Evolutionary conservation across 2,797 vertebrate genomes (phyloP).

Genomic region (Falco peregrinus): DNA sequence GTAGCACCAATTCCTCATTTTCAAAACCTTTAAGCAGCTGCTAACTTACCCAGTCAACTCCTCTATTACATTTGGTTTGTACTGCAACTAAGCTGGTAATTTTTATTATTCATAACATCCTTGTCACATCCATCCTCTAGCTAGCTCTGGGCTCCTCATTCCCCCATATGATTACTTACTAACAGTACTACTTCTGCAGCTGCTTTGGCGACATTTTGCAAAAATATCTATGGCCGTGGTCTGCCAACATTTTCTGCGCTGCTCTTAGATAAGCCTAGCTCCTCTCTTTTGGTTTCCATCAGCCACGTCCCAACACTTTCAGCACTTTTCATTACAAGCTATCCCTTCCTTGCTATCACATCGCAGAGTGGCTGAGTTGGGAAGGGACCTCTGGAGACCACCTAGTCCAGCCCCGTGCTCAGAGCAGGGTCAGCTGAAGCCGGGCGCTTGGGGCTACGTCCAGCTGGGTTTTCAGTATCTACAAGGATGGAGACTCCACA

Average conservation of each 20-base stretch:
- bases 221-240: neutral
- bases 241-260: neutral
- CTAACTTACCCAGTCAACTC: neutral
- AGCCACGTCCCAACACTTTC: neutral
- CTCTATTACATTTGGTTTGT: neutral
- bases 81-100: neutral
- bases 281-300: neutral
- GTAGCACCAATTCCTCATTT: neutral
- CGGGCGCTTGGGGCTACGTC: neutral
- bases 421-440: neutral
- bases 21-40: neutral
- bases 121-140: neutral
- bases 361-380: neutral
- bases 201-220: neutral
- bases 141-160: neutral
- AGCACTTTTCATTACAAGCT: neutral
- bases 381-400: neutral
- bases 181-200: neutral
- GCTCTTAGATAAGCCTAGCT: neutral
- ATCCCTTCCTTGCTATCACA: neutral
- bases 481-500: neutral
- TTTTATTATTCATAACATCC: neutral
- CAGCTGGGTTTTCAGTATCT: neutral
- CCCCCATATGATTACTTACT: neutral
- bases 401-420: neutral